Conservation (phyloP, 2,797 vertebrate genomes). For the Chelon auratus region DNA sequence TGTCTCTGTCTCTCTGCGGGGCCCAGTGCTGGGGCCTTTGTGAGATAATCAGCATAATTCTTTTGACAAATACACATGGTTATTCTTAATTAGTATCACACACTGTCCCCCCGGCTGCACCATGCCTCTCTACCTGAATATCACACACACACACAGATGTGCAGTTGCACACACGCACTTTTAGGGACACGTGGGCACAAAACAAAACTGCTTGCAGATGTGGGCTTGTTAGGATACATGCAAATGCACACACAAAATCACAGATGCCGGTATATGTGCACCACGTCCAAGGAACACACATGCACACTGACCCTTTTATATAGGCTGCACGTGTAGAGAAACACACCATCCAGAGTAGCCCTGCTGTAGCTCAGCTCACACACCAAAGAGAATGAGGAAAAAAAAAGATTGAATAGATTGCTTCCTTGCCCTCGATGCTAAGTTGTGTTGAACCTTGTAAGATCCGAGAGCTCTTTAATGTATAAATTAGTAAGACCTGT, state of each 20-base stretch:
- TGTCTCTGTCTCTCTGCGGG: conserved; percentile 82
- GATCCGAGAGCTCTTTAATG: conserved; percentile 79
- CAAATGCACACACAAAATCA: conserved; percentile 35
- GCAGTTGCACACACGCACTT: conserved; percentile 45
- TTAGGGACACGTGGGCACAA: conserved; percentile 48
- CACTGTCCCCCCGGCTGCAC: conserved; percentile 80
- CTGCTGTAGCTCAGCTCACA: conserved; percentile 50
- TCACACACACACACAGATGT: conserved; percentile 69
- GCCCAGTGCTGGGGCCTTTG: conserved; percentile 80
- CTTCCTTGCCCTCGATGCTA: conserved; percentile 67
- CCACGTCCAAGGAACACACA: conserved; percentile 10
- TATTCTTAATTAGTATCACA: conserved; percentile 92
- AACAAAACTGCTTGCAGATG: conserved; percentile 50
- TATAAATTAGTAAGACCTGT: conserved; percentile 75
- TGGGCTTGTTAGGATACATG: conserved; percentile 45
- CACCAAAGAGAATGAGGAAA: conserved; percentile 66
- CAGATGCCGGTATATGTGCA: conserved; percentile 1
- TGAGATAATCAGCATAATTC: conserved; percentile 90
- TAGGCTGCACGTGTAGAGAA: conserved; percentile 30
- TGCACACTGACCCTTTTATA: conserved; percentile 25
- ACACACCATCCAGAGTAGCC: conserved; percentile 41
- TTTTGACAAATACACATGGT: conserved; percentile 92
- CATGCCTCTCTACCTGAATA: conserved; percentile 85
- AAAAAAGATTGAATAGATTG: conserved; percentile 78
- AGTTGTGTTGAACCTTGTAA: conserved; percentile 74